Percentiles rank a stretch among this genome's conserved stretches.
Evolutionary conservation across 2,113 vertebrate species (phyloP).

Genomic region (Gallinago undulata): DNA sequence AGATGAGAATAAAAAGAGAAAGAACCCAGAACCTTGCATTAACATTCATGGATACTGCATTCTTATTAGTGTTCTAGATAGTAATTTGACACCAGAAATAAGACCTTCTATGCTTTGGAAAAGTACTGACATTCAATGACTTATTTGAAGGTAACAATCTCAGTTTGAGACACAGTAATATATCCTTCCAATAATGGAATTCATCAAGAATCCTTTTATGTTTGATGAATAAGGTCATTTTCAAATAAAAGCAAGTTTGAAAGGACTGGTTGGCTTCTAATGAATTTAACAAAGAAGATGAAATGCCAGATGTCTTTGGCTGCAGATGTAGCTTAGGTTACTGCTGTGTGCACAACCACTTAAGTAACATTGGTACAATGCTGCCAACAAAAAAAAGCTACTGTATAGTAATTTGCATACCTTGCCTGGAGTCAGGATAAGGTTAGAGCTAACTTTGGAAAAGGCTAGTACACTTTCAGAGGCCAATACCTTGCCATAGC

Average conservation of each 20-base stretch:
- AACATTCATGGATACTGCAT: background rate
- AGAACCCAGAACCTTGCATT: background rate
- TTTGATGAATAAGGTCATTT: background rate
- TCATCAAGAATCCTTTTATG: background rate
- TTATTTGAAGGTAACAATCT: background rate
- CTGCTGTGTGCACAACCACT: background rate
- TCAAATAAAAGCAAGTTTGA: background rate
- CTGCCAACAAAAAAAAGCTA: background rate
- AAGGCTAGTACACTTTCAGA: slow-evolving; percentile 23
- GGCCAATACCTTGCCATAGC: background rate
- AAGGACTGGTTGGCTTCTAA: background rate
- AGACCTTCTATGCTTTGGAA: background rate
- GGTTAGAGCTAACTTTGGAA: background rate
- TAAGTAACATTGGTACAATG: rapidly evolving
- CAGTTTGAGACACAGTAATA: background rate
- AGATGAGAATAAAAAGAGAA: no score
- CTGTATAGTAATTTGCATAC: background rate
- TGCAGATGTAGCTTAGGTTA: background rate
- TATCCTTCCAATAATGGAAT: background rate
- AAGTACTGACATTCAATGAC: background rate
- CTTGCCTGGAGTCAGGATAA: background rate
- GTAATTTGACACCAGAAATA: background rate
- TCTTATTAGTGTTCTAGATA: background rate
- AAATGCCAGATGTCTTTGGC: background rate
- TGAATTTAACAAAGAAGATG: background rate